Evolutionary conservation across 2,797 vertebrate genomes (phyloP), one percentile per base, ranked within the genome.

Genomic region (Capromys pilorides): DNA sequence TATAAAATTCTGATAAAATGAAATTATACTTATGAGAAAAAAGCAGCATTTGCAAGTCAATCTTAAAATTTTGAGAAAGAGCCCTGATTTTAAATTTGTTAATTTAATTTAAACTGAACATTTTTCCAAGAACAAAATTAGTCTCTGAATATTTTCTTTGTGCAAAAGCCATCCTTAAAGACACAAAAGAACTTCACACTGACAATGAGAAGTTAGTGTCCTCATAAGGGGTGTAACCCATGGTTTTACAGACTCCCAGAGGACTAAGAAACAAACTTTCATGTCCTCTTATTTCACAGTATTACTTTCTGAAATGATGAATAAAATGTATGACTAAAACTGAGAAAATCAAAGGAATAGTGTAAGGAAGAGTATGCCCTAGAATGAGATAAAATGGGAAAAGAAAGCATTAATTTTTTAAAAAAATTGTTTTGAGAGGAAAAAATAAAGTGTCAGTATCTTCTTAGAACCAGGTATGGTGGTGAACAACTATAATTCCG

Each of bases 301-400:
- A 82, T 95, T 94, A 86, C 83, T 97, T 96, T 96, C 88, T 96
- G 96, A 88, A 97, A 94, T 88, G 90, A 86, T 96, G 82, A 96
- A 95, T 84, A 93, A 96, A 94, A 95, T 19, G 54, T 77, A 64
- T 96, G 94, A 96, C 94, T 96, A 94, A 96, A 96, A 95, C 83
- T 96, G 95, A 93, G 62, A 96, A 96, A 96, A 94, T 84, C 67
- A 59, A 94, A 51, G 84, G n/a, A 28, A 61, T 33, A 62, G 51
- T 71, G 21, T 39, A 62, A 31, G 59, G 80, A 51, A 93, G 92
- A 83, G 9, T 61, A 64, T 79, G 82, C 41, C 85, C 87, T 36
- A 12, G 69, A 96, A 80, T 92, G 13, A 66, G n/a, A n/a, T 69
- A 39, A 95, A 93, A 85, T 22, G 3, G 39, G 83, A 95, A 88